A percentile compares a stretch with the other conserved stretches of the same genome.
These are phyloP conservation scores for Hemibagrus guttatus DNA, from an alignment of 2,797 vertebrate genomes.

Conservation along the genomic window DNA sequence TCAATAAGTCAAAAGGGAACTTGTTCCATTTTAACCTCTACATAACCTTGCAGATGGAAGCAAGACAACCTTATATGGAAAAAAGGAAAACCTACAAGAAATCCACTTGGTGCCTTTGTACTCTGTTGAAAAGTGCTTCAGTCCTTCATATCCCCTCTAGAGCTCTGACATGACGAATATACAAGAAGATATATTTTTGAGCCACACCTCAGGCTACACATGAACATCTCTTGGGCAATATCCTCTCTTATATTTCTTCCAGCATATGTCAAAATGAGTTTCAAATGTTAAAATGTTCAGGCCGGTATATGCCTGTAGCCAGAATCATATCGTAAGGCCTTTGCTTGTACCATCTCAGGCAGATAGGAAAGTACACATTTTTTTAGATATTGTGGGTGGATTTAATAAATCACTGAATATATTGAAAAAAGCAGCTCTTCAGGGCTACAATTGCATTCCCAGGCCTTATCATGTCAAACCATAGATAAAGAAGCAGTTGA, in stretches of 20 bases:
- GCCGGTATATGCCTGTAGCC: slow-evolving; percentile 43
- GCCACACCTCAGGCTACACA: slow-evolving; percentile 4
- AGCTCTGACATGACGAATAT: slow-evolving; percentile 1
- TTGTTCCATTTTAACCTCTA: slow-evolving; percentile 6
- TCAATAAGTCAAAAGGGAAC: background rate
- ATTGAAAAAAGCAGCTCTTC: slow-evolving; percentile 45
- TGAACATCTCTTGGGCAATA: slow-evolving; percentile 3
- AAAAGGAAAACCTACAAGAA: background rate
- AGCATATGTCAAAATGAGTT: slow-evolving; percentile 46
- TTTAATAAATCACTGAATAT: slow-evolving; percentile 56
- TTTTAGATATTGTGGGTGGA: slow-evolving; percentile 57
- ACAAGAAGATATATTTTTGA: slow-evolving; percentile 8
- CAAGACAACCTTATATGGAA: slow-evolving; percentile 1
- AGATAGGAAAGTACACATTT: slow-evolving; percentile 30
- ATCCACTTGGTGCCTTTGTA: background rate
- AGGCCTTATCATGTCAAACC: slow-evolving; percentile 26
- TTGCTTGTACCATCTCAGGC: slow-evolving; percentile 36
- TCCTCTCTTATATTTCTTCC: slow-evolving; percentile 7
- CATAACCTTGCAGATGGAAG: slow-evolving; percentile 7
- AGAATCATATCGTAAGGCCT: slow-evolving; percentile 42
- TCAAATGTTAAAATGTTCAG: slow-evolving; percentile 37
- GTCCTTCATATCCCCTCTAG: slow-evolving; percentile 8
- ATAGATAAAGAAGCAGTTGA: slow-evolving; percentile 30
- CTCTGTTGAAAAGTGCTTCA: slow-evolving; percentile 18
- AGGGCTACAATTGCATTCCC: slow-evolving; percentile 40